Base-by-base conservation (phyloP, 2,888 invertebrate genomes). In the Lasioglossum lativentre region DNA sequence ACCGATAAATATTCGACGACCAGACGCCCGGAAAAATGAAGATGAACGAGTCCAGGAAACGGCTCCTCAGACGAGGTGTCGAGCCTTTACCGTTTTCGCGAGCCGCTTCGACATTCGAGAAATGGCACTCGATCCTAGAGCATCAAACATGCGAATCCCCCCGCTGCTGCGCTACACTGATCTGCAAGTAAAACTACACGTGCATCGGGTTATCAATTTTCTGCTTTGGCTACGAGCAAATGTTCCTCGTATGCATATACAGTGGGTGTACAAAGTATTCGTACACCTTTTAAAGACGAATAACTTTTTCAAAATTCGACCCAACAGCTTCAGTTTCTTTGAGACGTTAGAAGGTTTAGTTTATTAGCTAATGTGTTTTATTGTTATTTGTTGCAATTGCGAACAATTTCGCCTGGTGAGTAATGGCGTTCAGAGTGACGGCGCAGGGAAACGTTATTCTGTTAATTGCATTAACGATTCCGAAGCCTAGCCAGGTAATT, bases 1-100 rank as follows among this genome's bases (percentile, higher is more conserved):
- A 4, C 42, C 82, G 75, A 76, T 82, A 68, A 82, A 82, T 82
- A 68, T 83, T 76, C 38, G 34, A 23, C 45, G 52, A 8, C 14
- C 63, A 30, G 63, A 5, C 30, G 63, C 16, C 30, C 63, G 63
- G 63, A 63, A 63, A 16, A 63, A 63, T 30, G 63, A 63, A 63
- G 63, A 63, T 19, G 30, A 63, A 63, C 19, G 19, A 19, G 10
- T 2, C 0, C 3, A 19, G 4, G 27, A 45, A 47, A 40, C 30
- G 52, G 59, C 59, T 1, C 27, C 14, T 14, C 27, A 0, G 59
- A 52, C 40, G 56, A 16, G 63, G 30, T 63, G 63, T 63, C 63
- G 63, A 63, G 30, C 19, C 27, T 4, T 12, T 16, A 5, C 63
- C 30, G 30, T 16, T 14, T 23, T 0, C 47, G 19, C 47, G 23